These are phyloP conservation scores for Anguilla japonica DNA, from an alignment of 2,113 vertebrate species.

Conservation along the genomic window DNA sequence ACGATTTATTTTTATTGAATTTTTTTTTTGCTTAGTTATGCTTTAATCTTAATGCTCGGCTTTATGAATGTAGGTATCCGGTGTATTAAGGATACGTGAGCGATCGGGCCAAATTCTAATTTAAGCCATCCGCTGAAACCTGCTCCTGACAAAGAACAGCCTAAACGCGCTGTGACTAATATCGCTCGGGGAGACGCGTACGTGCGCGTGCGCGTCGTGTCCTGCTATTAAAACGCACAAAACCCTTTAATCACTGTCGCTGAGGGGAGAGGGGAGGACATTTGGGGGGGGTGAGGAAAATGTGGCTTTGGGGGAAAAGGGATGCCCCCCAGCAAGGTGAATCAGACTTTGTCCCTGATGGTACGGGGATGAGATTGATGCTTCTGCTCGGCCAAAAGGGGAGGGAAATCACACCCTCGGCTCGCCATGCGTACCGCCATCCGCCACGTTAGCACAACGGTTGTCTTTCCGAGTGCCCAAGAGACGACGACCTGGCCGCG, in stretches of 20 bases:
- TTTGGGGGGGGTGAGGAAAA: not conserved
- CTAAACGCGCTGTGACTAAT: not conserved
- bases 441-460: not conserved
- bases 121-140: not conserved
- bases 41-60: not conserved
- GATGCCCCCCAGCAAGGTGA: constrained; percentile 2
- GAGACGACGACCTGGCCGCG: not conserved
- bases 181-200: not conserved
- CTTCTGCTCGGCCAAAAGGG: not conserved
- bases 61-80: not conserved
- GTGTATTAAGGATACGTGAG: not conserved
- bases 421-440: not conserved
- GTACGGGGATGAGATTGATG: not conserved
- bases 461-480: not conserved
- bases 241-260: not conserved
- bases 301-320: not conserved
- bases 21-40: not conserved
- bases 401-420: not conserved
- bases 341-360: not conserved
- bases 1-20: not conserved
- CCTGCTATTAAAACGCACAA: not conserved
- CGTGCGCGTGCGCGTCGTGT: not conserved
- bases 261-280: not conserved
- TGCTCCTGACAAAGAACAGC: not conserved
- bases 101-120: not conserved